These are phyloP conservation scores for Erannis defoliaria DNA, from an alignment of 2,888 invertebrate genomes.

Conservation along the genomic window DNA sequence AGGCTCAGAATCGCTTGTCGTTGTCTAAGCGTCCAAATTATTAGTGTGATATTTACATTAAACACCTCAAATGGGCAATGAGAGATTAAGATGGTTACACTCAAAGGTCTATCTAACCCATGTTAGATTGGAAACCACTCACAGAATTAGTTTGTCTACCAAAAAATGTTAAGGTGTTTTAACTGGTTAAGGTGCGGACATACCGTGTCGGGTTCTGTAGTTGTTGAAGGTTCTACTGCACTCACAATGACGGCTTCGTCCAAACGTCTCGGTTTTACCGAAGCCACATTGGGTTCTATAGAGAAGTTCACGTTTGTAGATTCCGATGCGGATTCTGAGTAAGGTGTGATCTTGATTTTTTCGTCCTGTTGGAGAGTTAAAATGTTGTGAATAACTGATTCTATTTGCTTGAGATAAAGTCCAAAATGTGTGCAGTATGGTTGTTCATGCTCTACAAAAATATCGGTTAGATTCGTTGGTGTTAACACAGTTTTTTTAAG, in stretches of 20 bases:
- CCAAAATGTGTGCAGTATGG: conserved; percentile 36
- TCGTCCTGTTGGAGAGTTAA: conserved; percentile 65
- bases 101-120: conserved; percentile 58
- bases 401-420: conserved; percentile 15
- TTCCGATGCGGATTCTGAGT: conserved; percentile 72
- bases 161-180: conserved; percentile 37
- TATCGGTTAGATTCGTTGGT: conserved; percentile 21
- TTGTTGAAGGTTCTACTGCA: conserved; percentile 64
- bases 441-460: conserved; percentile 36
- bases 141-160: conserved; percentile 39
- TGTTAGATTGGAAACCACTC: conserved; percentile 68
- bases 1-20: conserved; percentile 29
- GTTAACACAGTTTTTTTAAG: conserved; percentile 30
- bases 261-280: conserved; percentile 59
- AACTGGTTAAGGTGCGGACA: conserved; percentile 46
- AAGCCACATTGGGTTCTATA: conserved; percentile 49
- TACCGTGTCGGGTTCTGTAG: conserved; percentile 77
- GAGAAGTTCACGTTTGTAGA: conserved; percentile 65
- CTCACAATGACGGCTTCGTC: conserved; percentile 57
- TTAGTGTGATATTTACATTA: conserved; percentile 71
- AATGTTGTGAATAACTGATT: conserved; percentile 26
- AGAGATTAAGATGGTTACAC: conserved; percentile 56
- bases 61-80: conserved; percentile 63
- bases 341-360: conserved; percentile 77
- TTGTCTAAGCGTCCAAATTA: conserved; percentile 69